These are phyloP conservation scores for Torymus aiolomorphi DNA, from an alignment of 2,888 invertebrate genomes.

Conservation along the genomic window DNA sequence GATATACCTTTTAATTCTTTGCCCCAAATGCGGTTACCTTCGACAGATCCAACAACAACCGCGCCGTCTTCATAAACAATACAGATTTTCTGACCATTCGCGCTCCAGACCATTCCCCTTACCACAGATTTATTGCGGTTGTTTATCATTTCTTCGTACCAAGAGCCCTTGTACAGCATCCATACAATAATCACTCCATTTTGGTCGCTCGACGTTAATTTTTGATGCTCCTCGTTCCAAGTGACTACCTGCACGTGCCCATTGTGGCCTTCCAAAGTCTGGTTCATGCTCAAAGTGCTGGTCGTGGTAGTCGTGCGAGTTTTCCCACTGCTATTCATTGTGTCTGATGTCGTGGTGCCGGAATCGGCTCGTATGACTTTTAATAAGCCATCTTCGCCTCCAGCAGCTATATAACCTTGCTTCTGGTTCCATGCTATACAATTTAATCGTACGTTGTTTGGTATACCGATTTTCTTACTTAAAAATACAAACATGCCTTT, in stretches of 20 bases:
- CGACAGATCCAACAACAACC: slow-evolving; percentile 96
- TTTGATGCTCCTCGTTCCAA: slow-evolving; percentile 98
- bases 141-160: slow-evolving; percentile 99
- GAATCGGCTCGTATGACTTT: slow-evolving; percentile 94
- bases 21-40: slow-evolving; percentile 98
- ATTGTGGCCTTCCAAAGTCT: slow-evolving; percentile 95
- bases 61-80: slow-evolving; percentile 99
- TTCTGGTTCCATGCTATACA: slow-evolving; percentile 97
- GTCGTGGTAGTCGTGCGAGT: slow-evolving; percentile 80
- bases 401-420: slow-evolving; percentile 97
- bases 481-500: slow-evolving; percentile 72
- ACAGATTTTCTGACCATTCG: slow-evolving; percentile 97
- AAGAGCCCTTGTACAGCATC: slow-evolving; percentile 98
- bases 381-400: slow-evolving; percentile 95
- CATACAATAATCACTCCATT: slow-evolving; percentile 99
- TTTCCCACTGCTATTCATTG: slow-evolving; percentile 61
- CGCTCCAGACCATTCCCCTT: slow-evolving; percentile 97
- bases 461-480: slow-evolving; percentile 92
- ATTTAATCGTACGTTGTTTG: slow-evolving; percentile 93
- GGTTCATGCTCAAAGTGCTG: slow-evolving; percentile 96
- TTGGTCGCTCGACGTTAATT: slow-evolving; percentile 96
- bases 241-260: slow-evolving; percentile 92
- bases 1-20: slow-evolving; percentile 94
- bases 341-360: background rate
- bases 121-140: slow-evolving; percentile 98